Conservation (phyloP, 2,888 invertebrate genomes). For the Campoplex nolae region DNA sequence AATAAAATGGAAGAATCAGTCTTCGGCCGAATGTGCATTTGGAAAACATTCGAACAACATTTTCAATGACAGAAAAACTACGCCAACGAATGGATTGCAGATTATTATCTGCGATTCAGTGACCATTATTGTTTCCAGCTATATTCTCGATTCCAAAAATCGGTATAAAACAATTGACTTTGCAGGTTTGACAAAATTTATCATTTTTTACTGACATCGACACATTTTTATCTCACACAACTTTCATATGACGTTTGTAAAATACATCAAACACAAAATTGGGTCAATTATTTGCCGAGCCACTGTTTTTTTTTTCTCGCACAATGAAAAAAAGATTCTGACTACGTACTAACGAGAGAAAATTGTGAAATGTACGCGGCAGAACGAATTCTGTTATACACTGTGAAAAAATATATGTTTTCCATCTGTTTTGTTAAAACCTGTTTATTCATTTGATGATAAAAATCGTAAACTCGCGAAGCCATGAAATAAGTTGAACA, state of each 20-base stretch:
- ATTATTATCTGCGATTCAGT: no score
- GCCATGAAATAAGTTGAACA: not conserved
- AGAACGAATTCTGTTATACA: not conserved
- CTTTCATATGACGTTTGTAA: not conserved
- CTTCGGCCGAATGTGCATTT: not conserved
- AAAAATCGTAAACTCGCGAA: not conserved
- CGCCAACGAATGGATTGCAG: not conserved
- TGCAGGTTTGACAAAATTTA: not conserved
- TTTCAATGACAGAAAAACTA: not conserved
- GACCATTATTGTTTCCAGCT: no score
- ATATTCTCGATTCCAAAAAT: no score
- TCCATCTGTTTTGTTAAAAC: not conserved
- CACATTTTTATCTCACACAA: not conserved
- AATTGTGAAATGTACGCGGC: not conserved
- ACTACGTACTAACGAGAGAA: not conserved
- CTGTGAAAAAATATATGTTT: not conserved
- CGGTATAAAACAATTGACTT: not conserved
- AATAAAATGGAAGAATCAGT: not conserved
- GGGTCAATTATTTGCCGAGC: slow-evolving; percentile 4
- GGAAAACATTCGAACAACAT: not conserved
- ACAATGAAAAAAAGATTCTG: not conserved
- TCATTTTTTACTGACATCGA: not conserved
- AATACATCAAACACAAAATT: not conserved
- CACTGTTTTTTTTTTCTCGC: not conserved
- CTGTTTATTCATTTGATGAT: not conserved